A percentile compares a stretch with the other conserved stretches of the same genome.
phyloP scores from a whole-genome alignment of 1,140 invertebrate genomes.

The Gonioctena quinquepunctata region DNA sequence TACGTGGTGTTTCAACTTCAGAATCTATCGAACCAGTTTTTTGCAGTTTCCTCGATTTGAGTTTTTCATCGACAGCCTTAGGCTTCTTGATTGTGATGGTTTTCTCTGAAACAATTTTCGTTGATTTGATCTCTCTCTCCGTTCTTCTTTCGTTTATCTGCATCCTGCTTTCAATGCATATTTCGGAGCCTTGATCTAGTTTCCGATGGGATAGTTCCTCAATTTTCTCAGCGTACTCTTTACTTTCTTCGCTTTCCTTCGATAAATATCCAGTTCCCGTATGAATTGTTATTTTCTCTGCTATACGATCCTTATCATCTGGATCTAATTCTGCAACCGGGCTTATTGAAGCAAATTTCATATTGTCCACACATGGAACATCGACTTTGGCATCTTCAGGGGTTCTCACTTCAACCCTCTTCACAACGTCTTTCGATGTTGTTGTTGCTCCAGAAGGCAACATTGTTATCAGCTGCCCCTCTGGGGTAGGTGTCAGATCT shows the following conservation, averaged over 20 bases:
- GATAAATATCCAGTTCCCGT: background rate
- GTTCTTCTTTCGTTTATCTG: background rate
- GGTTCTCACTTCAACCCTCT: background rate
- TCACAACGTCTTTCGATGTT: background rate
- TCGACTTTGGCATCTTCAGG: background rate
- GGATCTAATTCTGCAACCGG: background rate
- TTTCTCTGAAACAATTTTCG: background rate
- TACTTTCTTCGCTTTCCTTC: background rate
- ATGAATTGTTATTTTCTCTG: background rate
- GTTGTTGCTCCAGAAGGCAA: constrained; percentile 24
- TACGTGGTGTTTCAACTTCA: too few relatives aligned
- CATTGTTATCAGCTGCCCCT: constrained; percentile 51
- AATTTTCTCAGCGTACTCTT: background rate
- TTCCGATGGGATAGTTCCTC: too few relatives aligned
- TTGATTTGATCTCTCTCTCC: constrained; percentile 1
- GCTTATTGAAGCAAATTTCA: background rate
- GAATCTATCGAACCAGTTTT: too few relatives aligned
- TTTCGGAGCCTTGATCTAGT: background rate
- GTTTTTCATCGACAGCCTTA: background rate
- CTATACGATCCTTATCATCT: background rate
- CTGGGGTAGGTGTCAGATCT: constrained; percentile 60
- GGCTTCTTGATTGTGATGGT: background rate
- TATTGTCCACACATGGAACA: too few relatives aligned
- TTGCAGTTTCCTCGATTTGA: too few relatives aligned
- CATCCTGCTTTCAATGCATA: background rate